Percentiles rank a stretch among this genome's conserved stretches.
These are phyloP conservation scores for Chionomys nivalis DNA, from an alignment of 2,113 vertebrate genomes.

Conservation along the genomic window DNA sequence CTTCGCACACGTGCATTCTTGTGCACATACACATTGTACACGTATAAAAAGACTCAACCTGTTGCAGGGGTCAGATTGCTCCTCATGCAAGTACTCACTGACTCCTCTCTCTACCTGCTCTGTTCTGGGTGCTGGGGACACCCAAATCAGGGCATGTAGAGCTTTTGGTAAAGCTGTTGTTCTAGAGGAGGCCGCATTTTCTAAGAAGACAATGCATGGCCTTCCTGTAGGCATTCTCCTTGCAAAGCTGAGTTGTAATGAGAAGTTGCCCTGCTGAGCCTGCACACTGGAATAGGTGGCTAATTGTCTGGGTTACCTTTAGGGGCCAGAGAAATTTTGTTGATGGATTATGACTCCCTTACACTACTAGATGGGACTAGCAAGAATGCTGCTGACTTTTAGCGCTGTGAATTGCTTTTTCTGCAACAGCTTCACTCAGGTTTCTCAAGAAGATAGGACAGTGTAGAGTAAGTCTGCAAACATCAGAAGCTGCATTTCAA, in stretches of 20 bases:
- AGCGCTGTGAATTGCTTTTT: not conserved
- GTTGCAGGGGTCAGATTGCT: not conserved
- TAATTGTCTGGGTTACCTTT: not conserved
- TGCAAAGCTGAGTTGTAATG: not conserved
- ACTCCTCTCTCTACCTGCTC: not conserved
- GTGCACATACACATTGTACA: not conserved
- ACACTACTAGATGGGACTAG: not conserved
- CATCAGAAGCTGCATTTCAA: not conserved
- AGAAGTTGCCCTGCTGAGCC: not conserved
- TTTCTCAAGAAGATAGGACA: conserved; percentile 1
- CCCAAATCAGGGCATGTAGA: not conserved
- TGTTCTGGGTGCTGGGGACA: too few species aligned
- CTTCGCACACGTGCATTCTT: not conserved
- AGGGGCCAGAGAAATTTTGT: not conserved
- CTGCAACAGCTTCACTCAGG: not conserved
- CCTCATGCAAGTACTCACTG: not conserved
- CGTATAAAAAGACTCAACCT: not conserved
- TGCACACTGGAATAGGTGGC: not conserved
- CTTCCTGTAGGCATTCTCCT: not conserved
- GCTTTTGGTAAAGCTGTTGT: not conserved
- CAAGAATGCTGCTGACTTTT: not conserved
- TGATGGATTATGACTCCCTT: not conserved
- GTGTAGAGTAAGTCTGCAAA: not conserved
- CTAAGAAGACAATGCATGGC: not conserved
- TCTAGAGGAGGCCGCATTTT: not conserved